Base-by-base conservation (phyloP, 2,888 invertebrate genomes). In the Palloptera scutellata region DNA sequence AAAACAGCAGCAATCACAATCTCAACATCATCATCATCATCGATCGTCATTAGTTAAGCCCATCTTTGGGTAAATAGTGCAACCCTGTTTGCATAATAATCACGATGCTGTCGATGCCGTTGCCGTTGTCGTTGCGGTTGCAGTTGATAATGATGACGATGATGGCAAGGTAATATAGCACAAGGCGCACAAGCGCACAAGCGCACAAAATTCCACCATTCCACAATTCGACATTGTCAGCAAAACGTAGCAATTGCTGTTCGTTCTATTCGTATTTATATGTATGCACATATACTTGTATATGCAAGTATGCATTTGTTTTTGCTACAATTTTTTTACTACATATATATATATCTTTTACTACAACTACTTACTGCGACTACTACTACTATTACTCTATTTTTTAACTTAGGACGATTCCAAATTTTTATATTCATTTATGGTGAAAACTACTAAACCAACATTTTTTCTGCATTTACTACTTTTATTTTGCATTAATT, bases 51-150 rank as follows among this genome's bases (percentile, higher is more conserved):
- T 82, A 80, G 82, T 78, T 75, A 76, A 76, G 75, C 75, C 83
- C 83, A 82, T 83, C 78, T 83, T 82, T 82, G 83, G 83, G 79
- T 80, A 83, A 83, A 79, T 83, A 83, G 83, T 83, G 81, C 83
- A 82, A 81, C 82, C 80, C 83, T 79, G 82, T 83, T 83, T 83
- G 83, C 83, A 83, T 83, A 83, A 83, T 83, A 82, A 83, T 82
- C 82, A 81, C 17, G 43, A 51, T 48, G 53, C 40, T 42, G 52
- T 45, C 45, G 63, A 20, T 30, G 61, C 13, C 13, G 57, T 41
- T 8, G 61, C 54, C 5, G 62, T 30, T 17, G 42, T 19, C 15
- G 58, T 51, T 52, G 65, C 30, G 12, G 60, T 2, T 17, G 30
- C 4, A 5, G 48, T 4, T 30, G 30, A 30, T 30, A 6, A 30